A percentile compares a stretch with the other conserved stretches of the same genome.
These are phyloP conservation scores for Zaprionus kolodkinae DNA, from an alignment of 1,140 invertebrate species.

Conservation along the genomic window DNA sequence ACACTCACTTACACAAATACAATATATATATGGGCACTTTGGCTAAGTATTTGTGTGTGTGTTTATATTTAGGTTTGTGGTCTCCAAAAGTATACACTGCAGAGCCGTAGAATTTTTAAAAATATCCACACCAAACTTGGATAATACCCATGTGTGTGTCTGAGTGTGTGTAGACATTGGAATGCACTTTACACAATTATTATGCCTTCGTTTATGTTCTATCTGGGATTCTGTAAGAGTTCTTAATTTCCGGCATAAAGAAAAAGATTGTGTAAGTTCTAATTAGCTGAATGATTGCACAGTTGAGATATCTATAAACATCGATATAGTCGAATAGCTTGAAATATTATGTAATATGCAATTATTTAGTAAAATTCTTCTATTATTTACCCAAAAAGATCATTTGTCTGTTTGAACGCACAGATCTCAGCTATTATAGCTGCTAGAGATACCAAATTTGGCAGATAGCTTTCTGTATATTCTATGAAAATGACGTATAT, in stretches of 20 bases:
- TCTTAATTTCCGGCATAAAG: background rate
- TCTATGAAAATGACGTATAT: too few species aligned
- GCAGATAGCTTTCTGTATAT: too few species aligned
- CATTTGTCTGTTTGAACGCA: too few species aligned
- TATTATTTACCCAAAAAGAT: too few species aligned
- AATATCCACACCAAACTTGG: constrained; percentile 35
- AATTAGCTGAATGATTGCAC: too few species aligned
- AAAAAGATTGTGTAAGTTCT: background rate
- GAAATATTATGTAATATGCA: too few species aligned
- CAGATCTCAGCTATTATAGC: too few species aligned
- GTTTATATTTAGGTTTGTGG: constrained; percentile 40
- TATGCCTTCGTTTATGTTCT: background rate
- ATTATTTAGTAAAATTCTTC: too few species aligned
- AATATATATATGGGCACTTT: constrained; percentile 1
- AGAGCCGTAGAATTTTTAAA: constrained; percentile 31
- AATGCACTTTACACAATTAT: constrained; percentile 22
- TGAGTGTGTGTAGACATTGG: background rate
- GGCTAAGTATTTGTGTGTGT: constrained; percentile 12
- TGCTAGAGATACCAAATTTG: too few species aligned
- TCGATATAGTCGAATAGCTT: too few species aligned
- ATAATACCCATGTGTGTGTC: background rate
- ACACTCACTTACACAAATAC: background rate
- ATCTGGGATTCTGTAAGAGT: background rate
- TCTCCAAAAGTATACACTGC: constrained; percentile 12
- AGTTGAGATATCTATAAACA: too few species aligned